Evolutionary conservation across 2,797 vertebrate genomes (phyloP), one percentile per base, ranked within the genome.

Genomic region (Enteromius mattozi): DNA sequence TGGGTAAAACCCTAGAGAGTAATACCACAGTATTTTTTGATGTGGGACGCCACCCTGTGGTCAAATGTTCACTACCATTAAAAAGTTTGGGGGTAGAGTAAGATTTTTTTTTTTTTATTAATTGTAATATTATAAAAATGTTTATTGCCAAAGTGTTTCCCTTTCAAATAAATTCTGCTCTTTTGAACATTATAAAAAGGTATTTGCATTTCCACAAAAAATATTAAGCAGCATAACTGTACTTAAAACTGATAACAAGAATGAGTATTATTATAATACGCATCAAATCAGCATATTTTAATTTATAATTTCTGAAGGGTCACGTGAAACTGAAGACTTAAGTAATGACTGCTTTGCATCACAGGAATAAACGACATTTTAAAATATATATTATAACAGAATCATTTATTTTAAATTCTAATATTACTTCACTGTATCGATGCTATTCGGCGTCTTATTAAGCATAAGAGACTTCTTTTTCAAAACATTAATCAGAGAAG

Each of bases 41-140:
- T 80, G 63, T 75, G 90, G 61, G 90, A 86, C 85, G 94, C 93
- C 95, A 93, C 88, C 95, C 92, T 89, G 94, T 94, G 95, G 94
- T 81, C 42, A 77, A 59, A 59, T 12, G 33, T 16, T 51, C 27
- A 33, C 27, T 21, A 30, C n/a, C 10, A 9, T 45, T 56, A 13
- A 16, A 59, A 40, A 3, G 33, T 40, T 59, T 24, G 13, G 33
- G 21, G 6, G 33, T 33, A 24, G 6, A 37, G 13, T 35, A 9
- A 40, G 17, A 74, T 27, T 33, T 21, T 4, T 5, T 3, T 8
- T 21, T 35, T 69, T 42, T 24, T 33, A 37, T 1, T 9, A 10
- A 40, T 40, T 9, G 33, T 37, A 16, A 14, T 37, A 13, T 1
- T 56, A 37, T 27, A 27, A 27, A 27, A 27, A 27, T 27, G 27